Evolutionary conservation across 2,888 invertebrate species (phyloP), one percentile per base, ranked within the genome.

Genomic region (Drosophila setosimentum): DNA sequence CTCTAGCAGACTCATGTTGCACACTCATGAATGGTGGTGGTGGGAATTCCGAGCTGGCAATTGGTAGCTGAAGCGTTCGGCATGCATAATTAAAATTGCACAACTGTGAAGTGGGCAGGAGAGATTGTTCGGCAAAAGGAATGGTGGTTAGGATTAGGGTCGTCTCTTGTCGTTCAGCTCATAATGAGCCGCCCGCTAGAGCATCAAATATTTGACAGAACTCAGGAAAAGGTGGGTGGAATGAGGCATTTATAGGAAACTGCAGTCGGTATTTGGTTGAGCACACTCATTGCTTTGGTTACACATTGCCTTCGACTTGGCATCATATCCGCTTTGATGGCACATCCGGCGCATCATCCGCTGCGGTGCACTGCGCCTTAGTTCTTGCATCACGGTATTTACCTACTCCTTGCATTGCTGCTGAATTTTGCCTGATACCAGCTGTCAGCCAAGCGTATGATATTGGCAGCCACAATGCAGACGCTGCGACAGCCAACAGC

Each of bases 391-490:
- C 45, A 54, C 42, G 61, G 58, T 61, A 49, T 51, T 30, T 67
- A 75, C 61, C 68, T 48, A 33, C 42, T 33, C 33, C 37, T 16
- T 40, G 49, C 62, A n/a, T n/a, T 32, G 53, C 49, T 50, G 62
- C 37, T 61, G 60, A 30, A 40, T 49, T 49, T 27, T 42, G 53
- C 29, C 21, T 53, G 51, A 51, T 30, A 45, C 5, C 35, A 29
- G 76, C 42, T 70, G 45, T 33, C 73, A 85, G 54, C 73, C 83
- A 78, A 73, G 83, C 83, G 73, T 73, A 78, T 72, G 72, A 73
- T 74, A 84, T 84, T 79, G 79, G 70, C 80, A 80, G 68, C 80
- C 80, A 67, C 80, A 80, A 68, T 76, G 82, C 81, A 81, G 71
- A 71, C 74, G 69, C 69, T 68, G 40, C 54, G 65, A 45, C 55